Base-by-base conservation (phyloP, 2,888 invertebrate genomes). In the Marasmarcha lunaedactyla region DNA sequence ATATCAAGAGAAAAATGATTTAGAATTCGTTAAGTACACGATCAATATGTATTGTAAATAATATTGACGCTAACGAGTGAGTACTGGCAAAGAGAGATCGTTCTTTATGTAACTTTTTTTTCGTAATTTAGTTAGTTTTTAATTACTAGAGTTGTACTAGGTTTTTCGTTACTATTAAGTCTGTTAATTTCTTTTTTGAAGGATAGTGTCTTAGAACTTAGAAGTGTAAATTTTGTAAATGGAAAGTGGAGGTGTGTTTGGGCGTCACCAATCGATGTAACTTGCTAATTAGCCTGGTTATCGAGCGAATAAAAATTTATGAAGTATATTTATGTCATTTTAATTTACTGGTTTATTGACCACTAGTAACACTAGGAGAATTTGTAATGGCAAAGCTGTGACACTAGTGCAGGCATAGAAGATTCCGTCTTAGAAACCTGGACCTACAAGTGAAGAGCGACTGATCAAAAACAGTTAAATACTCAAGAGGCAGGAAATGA, bases 181-280 rank as follows among this genome's bases (percentile, higher is more conserved):
- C 46, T 48, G 51, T 55, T 57, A 44, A 40, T 46, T 49, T 53
- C 38, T 42, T 44, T 26, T 42, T 14, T 11, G 27, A 48, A 56
- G 46, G 45, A 55, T 51, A 52, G 39, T 54, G 51, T 30, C 20
- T 20, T 20, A 20, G 20, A 5, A 20, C n/a, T 20, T 20, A 20
- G 20, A 20, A 30, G n/a, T 30, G 30, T 30, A 30, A 9, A 30
- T 30, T 30, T 30, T 30, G 30, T 30, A 30, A 30, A 30, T 30
- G 30, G n/a, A 11, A 7, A 3, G 4, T 10, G 30, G 30, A 20
- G 20, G 7, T 20, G 20, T 20, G 20, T 20, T 20, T 20, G 4
- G 20, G 20, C 3, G 20, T 3, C 7, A 20, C 4, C 7, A 20
- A 20, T 20, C 20, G 20, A 5, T 20, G 20, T 20, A 20, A 20